Base-by-base conservation (phyloP, 2,888 invertebrate genomes). In the Caenorhabditis sp. region DNA sequence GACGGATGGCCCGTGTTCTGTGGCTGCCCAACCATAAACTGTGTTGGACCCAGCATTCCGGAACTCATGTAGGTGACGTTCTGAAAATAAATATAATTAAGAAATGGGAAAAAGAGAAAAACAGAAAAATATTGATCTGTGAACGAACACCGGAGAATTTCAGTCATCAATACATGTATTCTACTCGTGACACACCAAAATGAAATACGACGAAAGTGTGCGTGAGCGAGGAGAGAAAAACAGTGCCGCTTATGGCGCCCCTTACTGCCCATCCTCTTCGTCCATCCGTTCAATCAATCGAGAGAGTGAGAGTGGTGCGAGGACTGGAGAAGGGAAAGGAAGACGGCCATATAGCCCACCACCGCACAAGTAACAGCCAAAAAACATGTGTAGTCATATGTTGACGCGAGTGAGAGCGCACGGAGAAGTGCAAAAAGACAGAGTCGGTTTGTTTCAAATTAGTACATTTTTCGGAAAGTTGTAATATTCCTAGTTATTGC, bases 191-290 rank as follows among this genome's bases (percentile, higher is more conserved):
- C 32, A 32, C 4, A 69, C 69, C 62, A 64, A 69, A 68, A 76
- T 67, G 67, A 61, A 72, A 74, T 67, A 65, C 60, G 74, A 60
- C 58, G 51, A 67, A 51, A 62, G 64, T 72, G 62, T 72, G 55
- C 56, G 28, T 68, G 51, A 50, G 60, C 44, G 53, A 62, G 71
- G 44, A 47, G 60, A 65, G 74, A 67, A 74, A 65, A 74, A 74
- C 65, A 74, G 74, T 74, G 74, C 74, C 74, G 74, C 74, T 74
- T 74, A 74, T 74, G 74, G 74, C 74, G 65, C 67, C 56, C 65
- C 72, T 72, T 65, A 65, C 72, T 67, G 32, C 67, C 65, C 55
- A 51, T 44, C 58, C 50, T 32, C 35, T 32, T 64, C 51, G 51
- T 58, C 56, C 68, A 68, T 68, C 77, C 68, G 68, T 69, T 77